A percentile compares a stretch with the other conserved stretches of the same genome.
phyloP scores from a whole-genome alignment of 2,113 vertebrate species.

The Ochotona princeps region DNA sequence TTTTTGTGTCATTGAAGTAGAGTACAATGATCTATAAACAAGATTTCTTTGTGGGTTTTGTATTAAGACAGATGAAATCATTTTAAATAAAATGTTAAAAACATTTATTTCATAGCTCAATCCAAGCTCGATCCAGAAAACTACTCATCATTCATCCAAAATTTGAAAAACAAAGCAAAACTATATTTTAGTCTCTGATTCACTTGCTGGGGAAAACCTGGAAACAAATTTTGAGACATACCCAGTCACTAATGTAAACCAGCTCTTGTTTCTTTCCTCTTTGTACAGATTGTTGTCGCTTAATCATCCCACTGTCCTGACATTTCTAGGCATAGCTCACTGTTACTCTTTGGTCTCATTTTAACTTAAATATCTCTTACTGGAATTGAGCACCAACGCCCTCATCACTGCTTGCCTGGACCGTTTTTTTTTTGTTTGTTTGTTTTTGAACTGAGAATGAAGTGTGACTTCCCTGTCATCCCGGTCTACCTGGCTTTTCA shows the following conservation, averaged over 20 bases:
- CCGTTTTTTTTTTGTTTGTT: slow-evolving; percentile 19
- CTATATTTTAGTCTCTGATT: slow-evolving; percentile 38
- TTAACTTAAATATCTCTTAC: slow-evolving; percentile 69
- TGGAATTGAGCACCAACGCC: slow-evolving; percentile 66
- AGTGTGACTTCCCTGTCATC: slow-evolving; percentile 72
- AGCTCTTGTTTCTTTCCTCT: slow-evolving; percentile 62
- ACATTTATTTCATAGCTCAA: slow-evolving; percentile 69
- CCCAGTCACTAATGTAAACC: slow-evolving; percentile 43
- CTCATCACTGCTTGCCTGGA: slow-evolving; percentile 60
- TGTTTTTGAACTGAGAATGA: slow-evolving; percentile 33
- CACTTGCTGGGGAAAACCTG: slow-evolving; percentile 46
- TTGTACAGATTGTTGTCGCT: slow-evolving; percentile 62
- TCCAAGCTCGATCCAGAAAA: slow-evolving; percentile 68
- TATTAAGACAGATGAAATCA: slow-evolving; percentile 79
- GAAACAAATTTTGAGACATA: slow-evolving; percentile 38
- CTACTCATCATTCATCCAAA: slow-evolving; percentile 57
- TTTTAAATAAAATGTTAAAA: slow-evolving; percentile 78
- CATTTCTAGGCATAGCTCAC: slow-evolving; percentile 41
- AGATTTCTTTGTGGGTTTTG: slow-evolving; percentile 73
- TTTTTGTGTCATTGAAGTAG: slow-evolving; percentile 71
- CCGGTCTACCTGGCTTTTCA: slow-evolving; percentile 78
- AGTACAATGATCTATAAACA: slow-evolving; percentile 75
- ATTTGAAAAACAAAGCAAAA: slow-evolving; percentile 49
- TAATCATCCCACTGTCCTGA: slow-evolving; percentile 66
- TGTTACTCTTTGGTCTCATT: slow-evolving; percentile 72